Conservation (phyloP, 2,113 vertebrate species). For the Atractosteus spatula region DNA sequence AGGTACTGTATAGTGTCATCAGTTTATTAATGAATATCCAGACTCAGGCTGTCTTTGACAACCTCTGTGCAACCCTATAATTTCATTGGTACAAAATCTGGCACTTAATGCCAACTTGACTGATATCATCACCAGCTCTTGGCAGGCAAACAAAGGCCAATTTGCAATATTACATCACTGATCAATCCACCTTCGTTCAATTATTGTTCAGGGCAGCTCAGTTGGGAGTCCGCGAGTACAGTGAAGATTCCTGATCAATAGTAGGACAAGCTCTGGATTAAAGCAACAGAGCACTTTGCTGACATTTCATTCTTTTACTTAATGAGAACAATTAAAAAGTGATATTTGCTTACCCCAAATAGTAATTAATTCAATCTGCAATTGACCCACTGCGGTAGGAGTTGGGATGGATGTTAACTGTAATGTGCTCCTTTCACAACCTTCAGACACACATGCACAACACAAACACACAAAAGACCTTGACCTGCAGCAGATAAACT, state of each 20-base stretch:
- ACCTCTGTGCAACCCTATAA: constrained; percentile 8
- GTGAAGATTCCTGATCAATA: constrained; percentile 35
- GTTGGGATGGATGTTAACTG: constrained; percentile 31
- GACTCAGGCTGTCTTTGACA: too few relatives aligned
- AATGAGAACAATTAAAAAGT: constrained; percentile 66
- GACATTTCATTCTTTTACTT: constrained; percentile 29
- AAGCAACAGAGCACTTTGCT: constrained; percentile 18
- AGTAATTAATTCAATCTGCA: constrained; percentile 21
- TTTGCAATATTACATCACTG: constrained; percentile 22
- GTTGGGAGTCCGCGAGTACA: constrained; percentile 22
- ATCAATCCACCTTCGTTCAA: constrained; percentile 30
- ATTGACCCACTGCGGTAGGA: constrained; percentile 26
- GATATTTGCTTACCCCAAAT: constrained; percentile 38
- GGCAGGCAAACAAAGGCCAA: constrained; percentile 25
- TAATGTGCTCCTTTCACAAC: not conserved
- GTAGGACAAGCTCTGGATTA: constrained; percentile 14
- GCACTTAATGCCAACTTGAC: constrained; percentile 42
- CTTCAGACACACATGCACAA: not conserved
- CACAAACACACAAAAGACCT: constrained; percentile 14
- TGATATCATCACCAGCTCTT: constrained; percentile 38
- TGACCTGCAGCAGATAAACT: not conserved
- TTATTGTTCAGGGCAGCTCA: constrained; percentile 17
- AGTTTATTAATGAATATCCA: too few relatives aligned
- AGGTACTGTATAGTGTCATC: too few relatives aligned
- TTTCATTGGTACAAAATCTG: constrained; percentile 37